phyloP scores from a whole-genome alignment of 2,113 vertebrate species.

The Hippocampus zosterae region DNA sequence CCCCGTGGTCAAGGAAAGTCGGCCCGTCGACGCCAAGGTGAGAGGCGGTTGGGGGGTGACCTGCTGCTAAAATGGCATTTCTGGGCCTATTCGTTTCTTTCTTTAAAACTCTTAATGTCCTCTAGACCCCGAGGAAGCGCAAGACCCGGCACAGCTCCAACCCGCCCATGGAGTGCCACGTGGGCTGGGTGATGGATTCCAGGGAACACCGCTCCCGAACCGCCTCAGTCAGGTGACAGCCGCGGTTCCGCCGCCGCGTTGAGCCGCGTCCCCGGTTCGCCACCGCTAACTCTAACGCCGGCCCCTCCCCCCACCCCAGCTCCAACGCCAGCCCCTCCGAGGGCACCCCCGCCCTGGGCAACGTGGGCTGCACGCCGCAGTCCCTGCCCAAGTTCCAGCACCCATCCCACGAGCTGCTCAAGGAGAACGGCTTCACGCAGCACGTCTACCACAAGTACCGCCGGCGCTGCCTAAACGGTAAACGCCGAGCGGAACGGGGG shows the following conservation, averaged over 20 bases:
- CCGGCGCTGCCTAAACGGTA: conserved; percentile 96
- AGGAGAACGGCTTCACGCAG: conserved; percentile 99
- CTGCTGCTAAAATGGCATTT: not conserved
- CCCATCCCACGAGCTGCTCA: conserved; percentile 95
- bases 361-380: conserved; percentile 92
- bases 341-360: conserved; percentile 82
- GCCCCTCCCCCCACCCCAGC: conserved; percentile 69
- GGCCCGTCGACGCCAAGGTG: conserved; percentile 94
- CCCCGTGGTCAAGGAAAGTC: conserved; percentile 94
- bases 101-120: not conserved
- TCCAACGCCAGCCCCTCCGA: conserved; percentile 91
- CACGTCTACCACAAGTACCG: conserved; percentile 99
- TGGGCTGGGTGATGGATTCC: conserved; percentile 99
- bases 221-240: conserved; percentile 87
- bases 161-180: conserved; percentile 94
- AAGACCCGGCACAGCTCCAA: conserved; percentile 98
- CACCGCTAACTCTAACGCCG: not conserved
- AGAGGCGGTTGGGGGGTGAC: not conserved
- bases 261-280: too few species aligned
- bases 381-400: conserved; percentile 98
- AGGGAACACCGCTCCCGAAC: conserved; percentile 92
- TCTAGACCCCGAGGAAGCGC: conserved; percentile 92
- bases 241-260: not conserved
- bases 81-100: not conserved
- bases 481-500: not conserved